phyloP scores from a whole-genome alignment of 1,140 invertebrate species.

The Drosophila tani region DNA sequence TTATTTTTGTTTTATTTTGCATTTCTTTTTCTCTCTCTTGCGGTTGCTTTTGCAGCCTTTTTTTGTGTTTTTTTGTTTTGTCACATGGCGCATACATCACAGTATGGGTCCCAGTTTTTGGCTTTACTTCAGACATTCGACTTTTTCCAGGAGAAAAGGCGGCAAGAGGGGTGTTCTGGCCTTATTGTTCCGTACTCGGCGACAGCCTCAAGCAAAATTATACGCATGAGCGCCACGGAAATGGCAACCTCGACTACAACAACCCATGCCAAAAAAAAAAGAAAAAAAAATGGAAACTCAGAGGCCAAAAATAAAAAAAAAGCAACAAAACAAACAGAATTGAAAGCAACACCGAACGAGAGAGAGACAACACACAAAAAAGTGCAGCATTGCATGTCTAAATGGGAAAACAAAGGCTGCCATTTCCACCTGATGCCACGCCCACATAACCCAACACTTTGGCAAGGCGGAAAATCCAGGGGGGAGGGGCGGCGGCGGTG shows the following conservation, averaged over 20 bases:
- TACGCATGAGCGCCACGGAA: constrained; percentile 82
- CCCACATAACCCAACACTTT: constrained; percentile 34
- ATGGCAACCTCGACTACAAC: constrained; percentile 75
- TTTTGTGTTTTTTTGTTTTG: constrained; percentile 46
- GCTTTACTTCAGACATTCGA: constrained; percentile 42
- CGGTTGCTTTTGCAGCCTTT: constrained; percentile 2
- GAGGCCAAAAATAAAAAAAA: constrained; percentile 24
- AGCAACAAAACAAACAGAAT: constrained; percentile 61
- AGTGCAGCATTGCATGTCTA: constrained; percentile 49
- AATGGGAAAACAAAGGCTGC: constrained; percentile 53
- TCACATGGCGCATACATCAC: constrained; percentile 72
- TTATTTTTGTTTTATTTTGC: constrained; percentile 18
- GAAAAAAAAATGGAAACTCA: constrained; percentile 56
- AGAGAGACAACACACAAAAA: constrained; percentile 40
- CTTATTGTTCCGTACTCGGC: constrained; percentile 74
- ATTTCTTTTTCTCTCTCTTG: neutral
- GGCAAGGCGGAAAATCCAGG: constrained; percentile 5
- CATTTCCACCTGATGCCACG: constrained; percentile 55
- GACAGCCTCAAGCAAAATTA: constrained; percentile 81
- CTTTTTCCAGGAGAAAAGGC: constrained; percentile 19
- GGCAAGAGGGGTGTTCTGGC: neutral
- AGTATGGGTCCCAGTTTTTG: constrained; percentile 56
- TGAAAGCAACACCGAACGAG: constrained; percentile 78
- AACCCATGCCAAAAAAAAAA: constrained; percentile 60
- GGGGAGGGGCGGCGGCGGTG: constrained; percentile 3